These are phyloP conservation scores for Cecropterus lyciades DNA, from an alignment of 1,140 invertebrate species.

Conservation along the genomic window DNA sequence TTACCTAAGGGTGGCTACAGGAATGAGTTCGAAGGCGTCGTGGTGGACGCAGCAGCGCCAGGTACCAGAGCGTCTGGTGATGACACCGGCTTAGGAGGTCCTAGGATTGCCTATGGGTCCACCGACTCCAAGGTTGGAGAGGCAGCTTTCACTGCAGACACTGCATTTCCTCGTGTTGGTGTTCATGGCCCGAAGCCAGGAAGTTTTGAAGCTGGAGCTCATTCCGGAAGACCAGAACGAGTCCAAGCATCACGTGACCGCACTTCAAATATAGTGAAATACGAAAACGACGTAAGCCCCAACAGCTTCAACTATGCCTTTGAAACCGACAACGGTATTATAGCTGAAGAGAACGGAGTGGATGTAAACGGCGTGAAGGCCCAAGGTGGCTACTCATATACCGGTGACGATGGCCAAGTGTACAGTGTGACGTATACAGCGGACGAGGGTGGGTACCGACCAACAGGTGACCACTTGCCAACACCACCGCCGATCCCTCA, in stretches of 20 bases:
- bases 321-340: conserved; percentile 87
- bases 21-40: conserved; percentile 70
- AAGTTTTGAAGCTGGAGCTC: neutral
- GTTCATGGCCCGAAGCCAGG: neutral
- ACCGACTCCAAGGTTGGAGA: conserved; percentile 74
- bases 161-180: conserved; percentile 9
- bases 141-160: conserved; percentile 60
- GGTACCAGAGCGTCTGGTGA: conserved; percentile 60
- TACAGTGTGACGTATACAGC: conserved; percentile 85
- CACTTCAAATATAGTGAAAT: conserved; percentile 53
- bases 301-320: conserved; percentile 83
- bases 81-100: conserved; percentile 61
- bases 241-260: conserved; percentile 44
- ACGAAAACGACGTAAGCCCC: conserved; percentile 51
- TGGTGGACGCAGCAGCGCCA: conserved; percentile 65
- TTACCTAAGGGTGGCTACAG: conserved; percentile 62
- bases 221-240: conserved; percentile 19
- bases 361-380: conserved; percentile 57
- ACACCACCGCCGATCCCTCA: conserved; percentile 89
- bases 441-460: conserved; percentile 87
- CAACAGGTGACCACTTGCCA: conserved; percentile 86
- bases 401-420: conserved; percentile 60
- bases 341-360: conserved; percentile 78
- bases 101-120: conserved; percentile 65
- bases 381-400: conserved; percentile 56